A percentile compares a stretch with the other conserved stretches of the same genome.
These are phyloP conservation scores for Vombatus ursinus DNA, from an alignment of 2,113 vertebrate genomes.

Conservation along the genomic window DNA sequence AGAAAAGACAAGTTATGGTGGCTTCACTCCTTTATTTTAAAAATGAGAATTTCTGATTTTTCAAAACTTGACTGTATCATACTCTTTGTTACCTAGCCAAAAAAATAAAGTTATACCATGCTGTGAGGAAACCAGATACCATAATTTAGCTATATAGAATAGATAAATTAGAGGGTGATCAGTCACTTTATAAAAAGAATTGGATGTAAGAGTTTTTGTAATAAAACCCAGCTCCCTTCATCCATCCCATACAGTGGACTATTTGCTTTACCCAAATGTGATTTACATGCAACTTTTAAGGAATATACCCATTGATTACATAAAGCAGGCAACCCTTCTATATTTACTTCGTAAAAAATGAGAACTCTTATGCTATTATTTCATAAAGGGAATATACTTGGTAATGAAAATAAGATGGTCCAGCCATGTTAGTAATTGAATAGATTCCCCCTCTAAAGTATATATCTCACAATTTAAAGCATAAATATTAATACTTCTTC, in stretches of 20 bases:
- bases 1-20: background rate
- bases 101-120: slow-evolving; percentile 22
- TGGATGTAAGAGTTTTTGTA: background rate
- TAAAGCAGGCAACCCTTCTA: background rate
- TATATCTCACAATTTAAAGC: slow-evolving; percentile 21
- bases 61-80: background rate
- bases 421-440: background rate
- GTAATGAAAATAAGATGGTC: background rate
- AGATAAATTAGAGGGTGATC: background rate
- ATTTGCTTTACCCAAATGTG: background rate
- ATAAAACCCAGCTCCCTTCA: background rate
- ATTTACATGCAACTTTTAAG: background rate
- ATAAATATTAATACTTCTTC: background rate
- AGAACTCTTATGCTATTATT: background rate
- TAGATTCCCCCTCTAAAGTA: slow-evolving; percentile 1
- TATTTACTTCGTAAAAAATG: background rate
- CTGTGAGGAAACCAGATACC: slow-evolving; percentile 33
- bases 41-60: background rate
- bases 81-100: background rate
- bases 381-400: background rate
- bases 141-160: slow-evolving; percentile 31
- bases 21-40: slow-evolving; percentile 11
- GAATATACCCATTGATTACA: background rate
- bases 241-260: background rate
- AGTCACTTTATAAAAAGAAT: background rate